Conservation (phyloP, 1,140 invertebrate genomes). For the Drosophila baimaii region DNA sequence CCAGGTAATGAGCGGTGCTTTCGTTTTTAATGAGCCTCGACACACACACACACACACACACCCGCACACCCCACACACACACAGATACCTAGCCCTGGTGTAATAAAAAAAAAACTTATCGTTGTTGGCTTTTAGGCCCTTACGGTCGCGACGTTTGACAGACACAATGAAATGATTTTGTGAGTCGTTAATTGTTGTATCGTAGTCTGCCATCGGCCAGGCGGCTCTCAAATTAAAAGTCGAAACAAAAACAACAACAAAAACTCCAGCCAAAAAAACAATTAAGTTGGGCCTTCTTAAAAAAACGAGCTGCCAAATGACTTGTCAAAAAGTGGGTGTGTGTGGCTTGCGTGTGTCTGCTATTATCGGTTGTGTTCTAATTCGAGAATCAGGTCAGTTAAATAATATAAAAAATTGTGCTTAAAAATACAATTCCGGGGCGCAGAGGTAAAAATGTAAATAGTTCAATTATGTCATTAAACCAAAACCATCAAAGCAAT, state of each 20-base stretch:
- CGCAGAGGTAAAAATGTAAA: conserved; percentile 1
- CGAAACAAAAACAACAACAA: conserved; percentile 11
- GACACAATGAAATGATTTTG: conserved; percentile 81
- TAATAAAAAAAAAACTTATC: conserved; percentile 76
- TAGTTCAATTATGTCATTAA: conserved; percentile 22
- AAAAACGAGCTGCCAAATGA: conserved; percentile 73
- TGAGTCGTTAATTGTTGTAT: conserved; percentile 75
- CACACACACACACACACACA: conserved; percentile 43
- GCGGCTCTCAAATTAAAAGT: conserved; percentile 63
- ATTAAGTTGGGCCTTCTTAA: conserved; percentile 59
- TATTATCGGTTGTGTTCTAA: conserved; percentile 27
- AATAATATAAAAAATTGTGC: conserved; percentile 11
- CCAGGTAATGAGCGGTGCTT: conserved; percentile 69
- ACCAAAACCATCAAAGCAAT: background rate
- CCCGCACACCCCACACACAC: conserved; percentile 8
- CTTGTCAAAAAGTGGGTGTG: conserved; percentile 67
- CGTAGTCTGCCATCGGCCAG: conserved; percentile 57
- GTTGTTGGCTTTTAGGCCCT: conserved; percentile 64
- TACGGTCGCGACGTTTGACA: conserved; percentile 60
- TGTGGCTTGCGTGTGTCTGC: conserved; percentile 49
- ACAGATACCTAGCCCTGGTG: conserved; percentile 37
- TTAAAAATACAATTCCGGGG: background rate
- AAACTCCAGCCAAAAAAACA: conserved; percentile 29
- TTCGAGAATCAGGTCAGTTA: conserved; percentile 43
- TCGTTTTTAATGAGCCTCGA: conserved; percentile 73